A percentile compares a stretch with the other conserved stretches of the same genome.
phyloP scores from a whole-genome alignment of 2,113 vertebrate species.

The Uropsilus gracilis region DNA sequence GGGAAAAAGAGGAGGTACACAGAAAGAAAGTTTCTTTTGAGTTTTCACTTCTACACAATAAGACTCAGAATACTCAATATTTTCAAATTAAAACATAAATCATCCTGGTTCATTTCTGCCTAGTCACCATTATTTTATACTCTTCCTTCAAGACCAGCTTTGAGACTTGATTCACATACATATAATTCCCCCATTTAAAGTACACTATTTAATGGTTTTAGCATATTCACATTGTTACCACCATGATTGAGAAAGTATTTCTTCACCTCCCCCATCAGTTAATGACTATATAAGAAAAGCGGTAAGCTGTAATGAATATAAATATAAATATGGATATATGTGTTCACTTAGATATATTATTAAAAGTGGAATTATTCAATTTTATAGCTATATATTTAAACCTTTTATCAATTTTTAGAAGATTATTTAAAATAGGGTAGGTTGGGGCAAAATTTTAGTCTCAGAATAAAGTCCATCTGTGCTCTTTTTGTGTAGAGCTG shows the following conservation, averaged over 20 bases:
- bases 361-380: not conserved
- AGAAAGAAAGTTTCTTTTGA: not conserved
- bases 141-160: not conserved
- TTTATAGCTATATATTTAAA: not conserved
- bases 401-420: not conserved
- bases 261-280: not conserved
- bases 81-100: not conserved
- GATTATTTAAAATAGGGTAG: not conserved
- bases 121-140: not conserved
- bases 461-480: not conserved
- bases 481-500: not conserved
- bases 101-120: not conserved
- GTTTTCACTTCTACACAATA: not conserved
- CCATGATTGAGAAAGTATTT: not conserved
- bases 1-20: not conserved
- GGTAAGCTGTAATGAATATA: not conserved
- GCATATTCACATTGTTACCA: not conserved
- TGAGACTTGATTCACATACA: not conserved
- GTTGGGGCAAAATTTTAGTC: not conserved
- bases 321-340: not conserved
- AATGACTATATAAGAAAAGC: not conserved
- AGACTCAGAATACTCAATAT: not conserved
- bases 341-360: too few relatives aligned
- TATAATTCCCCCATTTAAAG: not conserved
- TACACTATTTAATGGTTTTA: not conserved